Conservation (phyloP, 2,113 vertebrate species). For the Bambusicola thoracicus region DNA sequence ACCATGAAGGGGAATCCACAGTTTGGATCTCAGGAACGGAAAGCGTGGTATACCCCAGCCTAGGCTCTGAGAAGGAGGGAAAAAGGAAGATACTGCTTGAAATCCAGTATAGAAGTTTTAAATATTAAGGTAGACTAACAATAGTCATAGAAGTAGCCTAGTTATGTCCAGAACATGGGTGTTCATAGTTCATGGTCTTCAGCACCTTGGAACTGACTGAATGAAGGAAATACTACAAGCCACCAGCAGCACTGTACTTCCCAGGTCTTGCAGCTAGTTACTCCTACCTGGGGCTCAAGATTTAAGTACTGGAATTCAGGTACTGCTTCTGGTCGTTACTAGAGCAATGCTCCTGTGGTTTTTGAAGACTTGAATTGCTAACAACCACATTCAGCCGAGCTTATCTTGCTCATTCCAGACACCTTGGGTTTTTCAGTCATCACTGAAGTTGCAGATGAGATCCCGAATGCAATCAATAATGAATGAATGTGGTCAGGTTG, state of each 20-base stretch:
- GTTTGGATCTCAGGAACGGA: background rate
- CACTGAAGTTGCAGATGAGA: background rate
- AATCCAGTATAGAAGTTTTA: background rate
- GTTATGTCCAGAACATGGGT: background rate
- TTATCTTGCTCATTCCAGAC: background rate
- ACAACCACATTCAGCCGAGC: background rate
- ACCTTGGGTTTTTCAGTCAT: background rate
- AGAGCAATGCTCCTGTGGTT: background rate
- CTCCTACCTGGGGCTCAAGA: background rate
- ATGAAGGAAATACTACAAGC: background rate
- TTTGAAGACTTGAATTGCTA: background rate
- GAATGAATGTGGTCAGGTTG: background rate
- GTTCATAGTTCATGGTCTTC: background rate
- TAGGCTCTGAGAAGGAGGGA: background rate
- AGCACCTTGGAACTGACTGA: background rate
- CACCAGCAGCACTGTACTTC: background rate
- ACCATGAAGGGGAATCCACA: background rate
- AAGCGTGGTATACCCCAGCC: fast-evolving
- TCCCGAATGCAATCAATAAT: background rate
- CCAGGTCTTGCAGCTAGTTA: background rate
- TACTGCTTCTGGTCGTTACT: background rate
- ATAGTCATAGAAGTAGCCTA: background rate
- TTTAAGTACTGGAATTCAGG: background rate
- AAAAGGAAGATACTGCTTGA: background rate
- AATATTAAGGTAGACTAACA: background rate